Base-by-base conservation (phyloP, 2,888 invertebrate species). In the Lepidochrysops patricia region DNA sequence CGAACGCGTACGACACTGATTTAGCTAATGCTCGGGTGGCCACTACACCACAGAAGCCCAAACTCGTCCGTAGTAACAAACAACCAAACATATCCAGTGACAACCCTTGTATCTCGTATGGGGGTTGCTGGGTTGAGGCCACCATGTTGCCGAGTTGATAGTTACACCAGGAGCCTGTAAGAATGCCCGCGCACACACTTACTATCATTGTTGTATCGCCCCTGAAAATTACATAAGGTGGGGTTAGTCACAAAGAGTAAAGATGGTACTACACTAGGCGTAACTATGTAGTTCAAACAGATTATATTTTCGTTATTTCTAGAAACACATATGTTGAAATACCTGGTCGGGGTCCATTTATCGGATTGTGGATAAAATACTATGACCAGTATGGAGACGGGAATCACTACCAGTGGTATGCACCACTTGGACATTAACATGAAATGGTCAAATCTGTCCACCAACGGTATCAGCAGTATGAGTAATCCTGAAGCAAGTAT, bases 261-360 rank as follows among this genome's bases (percentile, higher is more conserved):
- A n/a, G n/a, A n/a, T n/a, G n/a, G n/a, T n/a, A n/a, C n/a, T n/a
- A n/a, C n/a, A n/a, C n/a, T n/a, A n/a, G n/a, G n/a, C n/a, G n/a
- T n/a, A n/a, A n/a, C n/a, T n/a, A n/a, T n/a, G n/a, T n/a, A n/a
- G n/a, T n/a, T n/a, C n/a, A n/a, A n/a, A n/a, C n/a, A n/a, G n/a
- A n/a, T n/a, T n/a, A n/a, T n/a, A n/a, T n/a, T n/a, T n/a, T n/a
- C n/a, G n/a, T n/a, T n/a, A n/a, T n/a, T n/a, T n/a, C n/a, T n/a
- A n/a, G n/a, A n/a, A 57, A 23, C n/a, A 34, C 12, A 32, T 6
- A 5, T 48, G 32, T 32, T 37, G 13, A 19, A 6, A 7, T 61
- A 95, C 95, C 94, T 93, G 15, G 97, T 97, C 5, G 97, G 97
- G 58, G 96, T 97, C 97, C 97, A 97, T 72, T 93, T 93, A 67